Base-by-base conservation (phyloP, 2,888 invertebrate genomes). In the Protophormia terraenovae region DNA sequence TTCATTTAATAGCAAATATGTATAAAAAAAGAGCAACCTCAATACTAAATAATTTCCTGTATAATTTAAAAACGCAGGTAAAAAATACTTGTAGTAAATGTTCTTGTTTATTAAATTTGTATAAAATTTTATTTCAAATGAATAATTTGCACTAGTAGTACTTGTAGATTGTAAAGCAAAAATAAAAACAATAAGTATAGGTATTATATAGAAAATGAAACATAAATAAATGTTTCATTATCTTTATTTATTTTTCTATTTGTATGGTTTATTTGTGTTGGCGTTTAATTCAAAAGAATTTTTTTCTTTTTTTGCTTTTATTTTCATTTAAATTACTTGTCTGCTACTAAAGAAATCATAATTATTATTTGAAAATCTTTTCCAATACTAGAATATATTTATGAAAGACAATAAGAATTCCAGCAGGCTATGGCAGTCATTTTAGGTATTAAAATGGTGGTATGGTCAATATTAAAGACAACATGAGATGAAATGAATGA, bases 221-320 rank as follows among this genome's bases (percentile, higher is more conserved):
- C 50, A 32, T 45, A 60, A 72, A 73, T 62, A 50, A 75, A 62
- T 75, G 38, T 75, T 64, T 75, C 50, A 50, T 75, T 76, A 66
- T 66, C 64, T 41, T 19, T 53, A 27, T 64, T 50, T 75, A 19
- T 76, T 76, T 27, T 62, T 64, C 16, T 35, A 27, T 35, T 78
- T 71, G 29, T 38, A 50, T 60, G 69, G 50, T 50, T 69, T 69
- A 38, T 69, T 78, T 78, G 78, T 78, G 69, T 78, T 78, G 78
- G 78, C 69, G 50, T 78, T 71, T 47, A 78, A 78, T 78, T 78
- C 60, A 78, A 78, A 78, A 62, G 60, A 78, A 38, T 50, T 69
- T 69, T 60, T 60, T 27, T 38, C 24, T 22, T 24, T 6, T 47
- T 45, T n/a, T 29, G 10, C 35, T 47, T 47, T 50, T 58, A 19